These are phyloP conservation scores for Sycophila sp. DNA, from an alignment of 1,140 invertebrate species.

Conservation along the genomic window DNA sequence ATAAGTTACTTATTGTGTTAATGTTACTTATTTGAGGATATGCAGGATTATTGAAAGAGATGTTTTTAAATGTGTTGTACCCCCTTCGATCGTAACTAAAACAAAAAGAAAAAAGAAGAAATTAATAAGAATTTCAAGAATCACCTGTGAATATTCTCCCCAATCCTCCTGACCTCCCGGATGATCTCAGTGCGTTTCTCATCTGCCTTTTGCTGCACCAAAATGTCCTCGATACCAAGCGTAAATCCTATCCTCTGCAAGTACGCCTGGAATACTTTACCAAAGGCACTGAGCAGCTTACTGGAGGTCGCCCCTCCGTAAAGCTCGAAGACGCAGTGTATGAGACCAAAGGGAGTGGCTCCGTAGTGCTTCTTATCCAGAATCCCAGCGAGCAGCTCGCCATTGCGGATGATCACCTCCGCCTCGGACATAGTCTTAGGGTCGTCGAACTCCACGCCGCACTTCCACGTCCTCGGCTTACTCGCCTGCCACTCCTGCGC, in stretches of 20 bases:
- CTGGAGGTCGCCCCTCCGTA: slow-evolving; percentile 90
- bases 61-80: too few relatives aligned
- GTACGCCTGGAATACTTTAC: slow-evolving; percentile 90
- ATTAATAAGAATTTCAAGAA: too few relatives aligned
- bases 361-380: slow-evolving; percentile 98
- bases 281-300: slow-evolving; percentile 86
- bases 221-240: slow-evolving; percentile 93
- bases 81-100: too few relatives aligned
- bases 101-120: too few relatives aligned
- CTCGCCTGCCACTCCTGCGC: slow-evolving; percentile 79
- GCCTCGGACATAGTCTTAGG: slow-evolving; percentile 84
- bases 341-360: slow-evolving; percentile 90
- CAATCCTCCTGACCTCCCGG: slow-evolving; percentile 69
- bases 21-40: too few relatives aligned
- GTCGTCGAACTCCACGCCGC: slow-evolving; percentile 71
- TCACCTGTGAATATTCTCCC: slow-evolving; percentile 73
- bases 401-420: slow-evolving; percentile 89
- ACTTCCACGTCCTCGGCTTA: slow-evolving; percentile 69
- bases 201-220: slow-evolving; percentile 81
- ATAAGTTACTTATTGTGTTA: too few relatives aligned
- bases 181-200: slow-evolving; percentile 79
- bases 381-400: slow-evolving; percentile 92
- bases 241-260: slow-evolving; percentile 94
- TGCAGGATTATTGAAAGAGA: too few relatives aligned
- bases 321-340: slow-evolving; percentile 93